Percentiles rank a stretch among this genome's conserved stretches.
Evolutionary conservation across 2,113 vertebrate species (phyloP).

Genomic region (Symphodus melops): DNA sequence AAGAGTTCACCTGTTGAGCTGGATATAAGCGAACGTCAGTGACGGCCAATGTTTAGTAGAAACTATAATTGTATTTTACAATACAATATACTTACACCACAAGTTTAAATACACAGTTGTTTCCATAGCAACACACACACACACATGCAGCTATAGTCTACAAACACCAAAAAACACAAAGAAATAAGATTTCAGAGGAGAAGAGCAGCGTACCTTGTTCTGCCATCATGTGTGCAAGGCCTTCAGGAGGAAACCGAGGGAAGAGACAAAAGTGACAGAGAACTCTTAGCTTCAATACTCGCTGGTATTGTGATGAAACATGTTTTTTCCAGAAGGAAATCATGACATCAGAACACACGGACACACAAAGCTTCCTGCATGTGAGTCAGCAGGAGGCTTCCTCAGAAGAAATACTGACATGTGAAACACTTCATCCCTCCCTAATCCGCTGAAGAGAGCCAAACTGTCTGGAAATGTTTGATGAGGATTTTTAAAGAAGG

Average conservation of each 20-base stretch:
- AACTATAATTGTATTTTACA: neutral
- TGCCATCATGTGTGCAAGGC: slow-evolving; percentile 95
- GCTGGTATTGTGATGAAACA: slow-evolving; percentile 76
- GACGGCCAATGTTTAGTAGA: neutral
- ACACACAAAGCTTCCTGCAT: slow-evolving; percentile 56
- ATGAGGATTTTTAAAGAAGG: too few relatives aligned
- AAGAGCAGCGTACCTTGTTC: slow-evolving; percentile 93
- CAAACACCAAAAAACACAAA: neutral
- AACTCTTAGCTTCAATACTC: slow-evolving; percentile 74
- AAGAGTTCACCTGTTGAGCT: too few relatives aligned
- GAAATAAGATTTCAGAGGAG: slow-evolving; percentile 23
- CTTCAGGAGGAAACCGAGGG: slow-evolving; percentile 77
- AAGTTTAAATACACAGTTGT: neutral
- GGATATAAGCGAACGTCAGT: too few relatives aligned
- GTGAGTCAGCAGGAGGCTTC: slow-evolving; percentile 55
- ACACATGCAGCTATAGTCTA: slow-evolving; percentile 32
- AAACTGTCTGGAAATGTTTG: too few relatives aligned
- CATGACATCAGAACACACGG: slow-evolving; percentile 72
- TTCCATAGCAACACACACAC: slow-evolving; percentile 28
- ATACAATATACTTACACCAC: neutral
- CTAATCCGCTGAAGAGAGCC: neutral
- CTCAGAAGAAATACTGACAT: slow-evolving; percentile 4
- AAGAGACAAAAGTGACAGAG: slow-evolving; percentile 33
- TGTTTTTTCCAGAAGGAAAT: slow-evolving; percentile 66
- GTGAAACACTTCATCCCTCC: neutral